Base-by-base conservation (phyloP, 2,797 vertebrate species). In the Onychomys arenicola region DNA sequence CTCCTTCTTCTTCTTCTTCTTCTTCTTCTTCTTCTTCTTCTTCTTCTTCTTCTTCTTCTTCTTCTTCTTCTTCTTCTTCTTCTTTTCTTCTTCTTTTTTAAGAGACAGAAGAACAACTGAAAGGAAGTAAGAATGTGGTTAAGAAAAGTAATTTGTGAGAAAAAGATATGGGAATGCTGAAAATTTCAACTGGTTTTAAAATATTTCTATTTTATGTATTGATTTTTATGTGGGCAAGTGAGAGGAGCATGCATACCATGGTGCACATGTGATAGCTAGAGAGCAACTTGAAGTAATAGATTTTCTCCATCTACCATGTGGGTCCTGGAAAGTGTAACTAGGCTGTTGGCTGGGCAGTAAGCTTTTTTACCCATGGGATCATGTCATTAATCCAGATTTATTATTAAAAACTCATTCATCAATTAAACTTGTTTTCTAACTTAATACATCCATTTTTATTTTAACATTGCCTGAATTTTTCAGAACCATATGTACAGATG, bases 391-490 rank as follows among this genome's bases (percentile, higher is more conserved):
- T 34, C 5, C 9, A 65, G 40, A 29, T 13, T 6, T 57, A 67
- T 32, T 73, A 73, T 85, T 40, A 27, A 86, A 83, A 89, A 78
- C 59, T 0, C 1, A 86, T 46, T 89, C 89, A 37, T 13, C 85
- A 90, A 2, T 65, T 63, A 92, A 77, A 52, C 9, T 94, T 69
- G 90, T 52, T 90, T 83, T 93, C 4, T 93, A 90, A 61, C 6
- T n/a, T 80, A 65, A 59, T 4, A 10, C 43, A 16, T 82, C 40
- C 25, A 29, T 6, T 94, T 90, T 6, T 86, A 67, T 81, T 95
- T 96, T 83, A 52, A 55, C 1, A 32, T 52, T 86, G 12, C 10
- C 40, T 89, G 49, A 82, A 82, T 21, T 93, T 93, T 92, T 21
- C n/a, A 80, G 81, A 71, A 4, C 80, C 14, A n/a, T 94, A 49